phyloP scores from a whole-genome alignment of 2,888 invertebrate genomes.

The Pherbina coryleti region DNA sequence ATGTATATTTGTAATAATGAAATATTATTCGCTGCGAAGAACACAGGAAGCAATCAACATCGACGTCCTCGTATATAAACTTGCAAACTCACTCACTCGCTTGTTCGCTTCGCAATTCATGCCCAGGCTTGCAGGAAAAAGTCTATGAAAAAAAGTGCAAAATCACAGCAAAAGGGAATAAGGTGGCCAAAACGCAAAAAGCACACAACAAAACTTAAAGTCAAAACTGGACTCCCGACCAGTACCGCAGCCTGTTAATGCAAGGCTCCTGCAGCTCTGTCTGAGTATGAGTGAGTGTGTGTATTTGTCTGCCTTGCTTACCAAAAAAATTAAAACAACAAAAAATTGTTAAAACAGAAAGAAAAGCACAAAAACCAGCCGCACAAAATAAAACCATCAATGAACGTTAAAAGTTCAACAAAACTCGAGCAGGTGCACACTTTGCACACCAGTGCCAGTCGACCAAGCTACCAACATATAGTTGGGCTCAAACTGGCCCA shows the following conservation, averaged over 20 bases:
- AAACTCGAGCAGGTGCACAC: constrained; percentile 53
- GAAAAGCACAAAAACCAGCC: constrained; percentile 42
- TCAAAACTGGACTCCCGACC: constrained; percentile 15
- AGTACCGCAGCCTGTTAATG: not conserved
- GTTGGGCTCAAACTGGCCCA: constrained; percentile 2
- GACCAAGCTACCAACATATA: constrained; percentile 3
- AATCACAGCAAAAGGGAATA: constrained; percentile 36
- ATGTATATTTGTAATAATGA: constrained; percentile 18
- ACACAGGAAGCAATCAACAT: constrained; percentile 53
- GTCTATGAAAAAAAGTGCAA: constrained; percentile 21
- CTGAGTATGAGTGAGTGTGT: not conserved
- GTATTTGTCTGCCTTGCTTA: not conserved
- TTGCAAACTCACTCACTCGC: constrained; percentile 31
- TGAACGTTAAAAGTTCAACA: constrained; percentile 44
- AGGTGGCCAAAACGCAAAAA: constrained; percentile 9
- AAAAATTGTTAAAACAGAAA: constrained; percentile 44
- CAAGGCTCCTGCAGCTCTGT: not conserved
- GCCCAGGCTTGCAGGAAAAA: constrained; percentile 21
- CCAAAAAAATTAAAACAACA: constrained; percentile 15
- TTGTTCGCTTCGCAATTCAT: constrained; percentile 1
- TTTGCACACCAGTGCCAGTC: constrained; percentile 21
- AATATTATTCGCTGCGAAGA: constrained; percentile 35
- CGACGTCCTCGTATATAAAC: constrained; percentile 43
- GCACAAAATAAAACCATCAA: constrained; percentile 44
- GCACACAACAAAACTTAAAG: constrained; percentile 1